Evolutionary conservation across 2,113 vertebrate species (phyloP), one percentile per base, ranked within the genome.

Genomic region (Brachyistius frenatus): DNA sequence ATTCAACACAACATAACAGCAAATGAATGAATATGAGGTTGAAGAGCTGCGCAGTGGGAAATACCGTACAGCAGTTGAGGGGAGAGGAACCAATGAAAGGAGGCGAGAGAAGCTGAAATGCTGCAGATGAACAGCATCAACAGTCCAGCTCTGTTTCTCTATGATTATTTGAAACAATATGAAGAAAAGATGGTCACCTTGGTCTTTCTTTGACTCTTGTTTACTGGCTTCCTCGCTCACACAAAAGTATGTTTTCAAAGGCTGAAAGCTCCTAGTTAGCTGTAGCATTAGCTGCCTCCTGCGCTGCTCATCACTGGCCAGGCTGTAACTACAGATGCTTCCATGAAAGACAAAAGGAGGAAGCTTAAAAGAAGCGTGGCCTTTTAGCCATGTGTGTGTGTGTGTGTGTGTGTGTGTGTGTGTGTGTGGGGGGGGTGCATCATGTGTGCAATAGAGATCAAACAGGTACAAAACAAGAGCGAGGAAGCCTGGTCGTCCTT

Each of bases 291-390:
- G 76, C 78, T 46, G 65, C 66, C 55, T 53, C 69, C 37, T 73
- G 75, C 53, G 82, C 61, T 68, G 83, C 53, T 74, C 62, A 49
- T 72, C 65, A 54, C 58, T 23, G 65, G 76, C 68, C 55, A 13
- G 37, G 73, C 80, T 85, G 78, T 86, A 89, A 88, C 89, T 88
- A 90, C 70, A 87, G 83, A 71, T n/a, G 15, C 70, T 76, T 80
- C 70, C 87, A 81, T 54, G 66, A 33, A 83, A 79, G 73, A 92
- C 71, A 79, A 89, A 88, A 86, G 66, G 64, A 76, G 64, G 67
- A 75, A 49, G 71, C 65, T 78, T 15, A 1, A 68, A 71, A 86
- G 76, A 63, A 79, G 68, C 50, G 53, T 30, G 80, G 53, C 73
- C 84, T 85, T 84, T 78, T 37, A 82, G 66, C 75, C 62, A 5